A percentile compares a stretch with the other conserved stretches of the same genome.
These are phyloP conservation scores for Ormyrus thymus DNA, from an alignment of 2,888 invertebrate genomes.

Conservation along the genomic window DNA sequence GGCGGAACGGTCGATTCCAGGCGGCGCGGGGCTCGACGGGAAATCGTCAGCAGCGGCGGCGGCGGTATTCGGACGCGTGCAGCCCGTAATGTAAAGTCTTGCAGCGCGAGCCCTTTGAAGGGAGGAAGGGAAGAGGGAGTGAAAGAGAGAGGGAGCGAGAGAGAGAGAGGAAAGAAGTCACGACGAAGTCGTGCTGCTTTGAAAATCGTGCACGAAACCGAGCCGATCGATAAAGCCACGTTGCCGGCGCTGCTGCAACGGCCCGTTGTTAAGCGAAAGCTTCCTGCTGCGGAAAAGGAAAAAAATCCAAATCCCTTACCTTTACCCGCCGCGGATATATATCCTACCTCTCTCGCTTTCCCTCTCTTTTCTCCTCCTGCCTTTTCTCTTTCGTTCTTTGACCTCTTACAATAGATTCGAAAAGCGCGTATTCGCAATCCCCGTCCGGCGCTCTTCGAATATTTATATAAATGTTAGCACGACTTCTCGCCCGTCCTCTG, in stretches of 20 bases:
- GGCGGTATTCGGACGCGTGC: not conserved
- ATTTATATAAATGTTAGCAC: not conserved
- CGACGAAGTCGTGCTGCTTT: conserved; percentile 39
- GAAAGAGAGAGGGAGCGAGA: too few relatives aligned
- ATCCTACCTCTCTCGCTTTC: conserved; percentile 17
- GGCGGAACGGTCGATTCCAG: not conserved
- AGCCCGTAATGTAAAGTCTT: not conserved
- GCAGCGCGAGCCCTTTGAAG: conserved; percentile 11
- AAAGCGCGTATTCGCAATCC: conserved; percentile 14
- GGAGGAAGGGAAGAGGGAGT: not conserved
- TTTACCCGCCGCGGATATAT: not conserved
- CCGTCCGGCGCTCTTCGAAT: not conserved
- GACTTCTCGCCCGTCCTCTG: too few relatives aligned
- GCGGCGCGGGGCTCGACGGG: not conserved
- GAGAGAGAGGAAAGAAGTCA: conserved; percentile 16
- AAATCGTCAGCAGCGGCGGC: conserved; percentile 4
- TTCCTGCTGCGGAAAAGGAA: conserved; percentile 17
- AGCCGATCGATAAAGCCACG: conserved; percentile 28
- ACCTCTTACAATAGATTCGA: not conserved
- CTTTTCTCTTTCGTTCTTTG: conserved; percentile 3
- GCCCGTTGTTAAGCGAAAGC: conserved; percentile 43
- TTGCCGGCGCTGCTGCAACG: conserved; percentile 14
- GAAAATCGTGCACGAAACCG: conserved; percentile 47
- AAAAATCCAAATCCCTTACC: conserved; percentile 33
- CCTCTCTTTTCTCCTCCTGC: not conserved